These are phyloP conservation scores for Orthosia gothica DNA, from an alignment of 2,888 invertebrate genomes.

Conservation along the genomic window DNA sequence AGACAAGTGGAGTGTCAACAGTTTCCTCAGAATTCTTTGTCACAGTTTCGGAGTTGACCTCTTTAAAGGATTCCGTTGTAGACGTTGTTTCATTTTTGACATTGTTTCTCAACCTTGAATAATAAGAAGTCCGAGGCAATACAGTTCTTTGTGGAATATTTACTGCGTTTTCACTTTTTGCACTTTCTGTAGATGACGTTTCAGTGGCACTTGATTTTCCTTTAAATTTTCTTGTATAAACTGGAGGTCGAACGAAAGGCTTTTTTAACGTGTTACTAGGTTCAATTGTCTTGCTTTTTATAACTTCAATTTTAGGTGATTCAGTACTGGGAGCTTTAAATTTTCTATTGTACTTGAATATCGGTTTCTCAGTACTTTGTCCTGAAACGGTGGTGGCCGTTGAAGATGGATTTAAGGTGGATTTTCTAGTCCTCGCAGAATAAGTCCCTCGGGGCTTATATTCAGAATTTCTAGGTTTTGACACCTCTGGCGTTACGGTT, in stretches of 20 bases:
- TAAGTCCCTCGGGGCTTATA: slow-evolving; percentile 80
- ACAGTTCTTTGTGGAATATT: slow-evolving; percentile 68
- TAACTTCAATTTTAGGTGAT: slow-evolving; percentile 71
- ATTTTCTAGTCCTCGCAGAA: slow-evolving; percentile 79
- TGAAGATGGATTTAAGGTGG: slow-evolving; percentile 73
- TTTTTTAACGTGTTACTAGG: slow-evolving; percentile 76
- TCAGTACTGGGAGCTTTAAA: slow-evolving; percentile 80
- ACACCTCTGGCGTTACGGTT: slow-evolving; percentile 67
- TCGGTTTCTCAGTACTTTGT: slow-evolving; percentile 74
- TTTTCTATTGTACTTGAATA: slow-evolving; percentile 84
- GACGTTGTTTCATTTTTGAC: slow-evolving; percentile 69
- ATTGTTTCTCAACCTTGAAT: slow-evolving; percentile 80
- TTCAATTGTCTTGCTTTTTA: slow-evolving; percentile 75
- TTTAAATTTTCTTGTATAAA: slow-evolving; percentile 79
- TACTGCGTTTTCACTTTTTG: slow-evolving; percentile 61
- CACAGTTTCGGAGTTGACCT: slow-evolving; percentile 56
- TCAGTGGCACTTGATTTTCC: slow-evolving; percentile 73
- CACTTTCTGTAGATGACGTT: slow-evolving; percentile 59
- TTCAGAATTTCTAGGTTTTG: slow-evolving; percentile 74
- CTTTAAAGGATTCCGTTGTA: slow-evolving; percentile 67
- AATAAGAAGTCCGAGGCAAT: slow-evolving; percentile 85
- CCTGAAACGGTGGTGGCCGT: slow-evolving; percentile 65
- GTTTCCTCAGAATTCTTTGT: slow-evolving; percentile 78
- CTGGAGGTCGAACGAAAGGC: slow-evolving; percentile 77
- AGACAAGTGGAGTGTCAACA: slow-evolving; percentile 81